Evolutionary conservation across 1,140 invertebrate species (phyloP).

Genomic region (Sinonovacula constricta): DNA sequence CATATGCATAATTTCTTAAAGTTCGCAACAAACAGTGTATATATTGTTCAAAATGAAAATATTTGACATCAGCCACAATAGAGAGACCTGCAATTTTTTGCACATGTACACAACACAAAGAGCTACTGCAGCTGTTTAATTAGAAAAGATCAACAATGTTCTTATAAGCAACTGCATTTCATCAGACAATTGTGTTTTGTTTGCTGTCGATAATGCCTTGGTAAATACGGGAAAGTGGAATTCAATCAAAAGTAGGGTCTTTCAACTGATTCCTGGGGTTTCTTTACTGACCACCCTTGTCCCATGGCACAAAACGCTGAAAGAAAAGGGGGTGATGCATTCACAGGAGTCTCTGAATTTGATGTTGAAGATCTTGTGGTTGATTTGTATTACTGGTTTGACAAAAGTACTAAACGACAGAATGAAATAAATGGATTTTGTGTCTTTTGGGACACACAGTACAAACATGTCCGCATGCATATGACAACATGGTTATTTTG

Average conservation of each 20-base stretch:
- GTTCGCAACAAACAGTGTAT: too few relatives aligned
- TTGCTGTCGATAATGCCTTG: conserved; percentile 34
- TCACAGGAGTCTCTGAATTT: conserved; percentile 20
- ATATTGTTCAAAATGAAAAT: too few relatives aligned
- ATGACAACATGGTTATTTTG: conserved; percentile 5
- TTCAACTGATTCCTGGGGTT: conserved; percentile 1
- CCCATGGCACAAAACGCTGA: conserved; percentile 20
- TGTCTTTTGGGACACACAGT: conserved; percentile 14
- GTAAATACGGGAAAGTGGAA: conserved; percentile 33
- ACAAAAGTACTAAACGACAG: conserved; percentile 28
- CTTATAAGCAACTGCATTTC: neutral
- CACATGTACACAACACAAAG: neutral
- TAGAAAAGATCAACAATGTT: conserved; percentile 15
- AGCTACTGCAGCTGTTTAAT: conserved; percentile 12
- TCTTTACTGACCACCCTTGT: conserved; percentile 25
- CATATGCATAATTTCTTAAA: too few relatives aligned
- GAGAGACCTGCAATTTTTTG: conserved; percentile 13
- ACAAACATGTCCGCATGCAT: neutral
- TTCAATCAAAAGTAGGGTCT: conserved; percentile 1
- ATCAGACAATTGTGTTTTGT: conserved; percentile 16
- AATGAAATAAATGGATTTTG: conserved; percentile 27
- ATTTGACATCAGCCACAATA: conserved; percentile 3
- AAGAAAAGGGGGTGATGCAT: conserved; percentile 2
- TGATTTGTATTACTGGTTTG: conserved; percentile 24
- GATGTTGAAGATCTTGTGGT: conserved; percentile 30